Conservation (phyloP, 2,888 invertebrate genomes). For the Drosophila meridionalis region DNA sequence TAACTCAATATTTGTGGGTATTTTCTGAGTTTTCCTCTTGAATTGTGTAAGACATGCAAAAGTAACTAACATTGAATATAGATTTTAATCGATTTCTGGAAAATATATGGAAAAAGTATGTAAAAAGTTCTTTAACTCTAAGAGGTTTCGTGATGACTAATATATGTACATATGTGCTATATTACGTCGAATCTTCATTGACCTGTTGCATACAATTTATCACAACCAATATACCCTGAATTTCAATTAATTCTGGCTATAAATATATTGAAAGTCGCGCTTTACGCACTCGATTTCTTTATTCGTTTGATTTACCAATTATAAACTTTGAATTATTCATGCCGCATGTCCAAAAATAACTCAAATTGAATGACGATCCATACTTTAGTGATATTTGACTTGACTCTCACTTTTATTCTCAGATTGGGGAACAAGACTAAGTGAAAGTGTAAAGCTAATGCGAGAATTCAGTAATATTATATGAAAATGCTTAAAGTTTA, state of each 20-base stretch:
- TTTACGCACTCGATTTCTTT: neutral
- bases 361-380: neutral
- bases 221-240: neutral
- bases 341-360: neutral
- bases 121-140: neutral
- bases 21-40: neutral
- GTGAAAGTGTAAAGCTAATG: slow-evolving; percentile 3
- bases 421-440: neutral
- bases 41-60: neutral
- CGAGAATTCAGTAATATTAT: neutral
- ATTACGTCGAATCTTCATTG: neutral
- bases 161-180: neutral
- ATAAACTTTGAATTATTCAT: slow-evolving; percentile 10
- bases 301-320: slow-evolving; percentile 2
- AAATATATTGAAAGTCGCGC: neutral
- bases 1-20: neutral
- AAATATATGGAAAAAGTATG: neutral
- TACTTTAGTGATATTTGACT: neutral
- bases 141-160: neutral
- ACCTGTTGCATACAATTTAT: neutral
- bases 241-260: neutral
- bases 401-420: neutral
- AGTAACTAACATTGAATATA: no score
- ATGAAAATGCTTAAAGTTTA: neutral
- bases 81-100: neutral